Percentiles rank a stretch among this genome's conserved stretches.
Evolutionary conservation across 1,140 invertebrate genomes (phyloP).

Genomic region (Apis dorsata): DNA sequence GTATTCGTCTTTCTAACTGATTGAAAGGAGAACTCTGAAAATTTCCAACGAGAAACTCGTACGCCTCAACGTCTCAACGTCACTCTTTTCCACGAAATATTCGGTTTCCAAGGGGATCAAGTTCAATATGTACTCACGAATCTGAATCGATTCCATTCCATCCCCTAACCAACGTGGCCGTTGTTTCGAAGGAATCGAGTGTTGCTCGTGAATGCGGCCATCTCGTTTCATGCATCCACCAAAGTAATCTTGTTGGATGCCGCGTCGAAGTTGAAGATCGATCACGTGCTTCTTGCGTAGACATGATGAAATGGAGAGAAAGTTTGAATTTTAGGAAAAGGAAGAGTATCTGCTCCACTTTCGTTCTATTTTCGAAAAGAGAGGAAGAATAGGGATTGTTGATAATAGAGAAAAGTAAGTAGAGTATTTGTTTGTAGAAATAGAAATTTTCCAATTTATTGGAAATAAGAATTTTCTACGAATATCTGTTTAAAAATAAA

Average conservation of each 20-base stretch:
- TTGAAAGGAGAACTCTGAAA: background rate
- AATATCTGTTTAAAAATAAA: no score
- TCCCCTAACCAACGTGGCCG: background rate
- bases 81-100: conserved; percentile 26
- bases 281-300: background rate
- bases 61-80: background rate
- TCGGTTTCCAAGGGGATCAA: background rate
- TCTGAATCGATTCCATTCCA: background rate
- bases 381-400: no score
- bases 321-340: background rate
- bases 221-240: background rate
- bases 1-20: background rate
- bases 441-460: no score
- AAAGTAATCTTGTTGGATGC: background rate
- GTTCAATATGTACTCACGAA: conserved; percentile 17
- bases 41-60: conserved; percentile 15
- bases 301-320: background rate
- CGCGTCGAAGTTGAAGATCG: background rate
- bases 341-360: no score
- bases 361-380: no score
- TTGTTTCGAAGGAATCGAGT: background rate
- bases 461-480: no score
- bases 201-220: background rate
- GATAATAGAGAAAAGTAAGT: no score
- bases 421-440: no score